phyloP scores from a whole-genome alignment of 1,140 invertebrate genomes.

The Ganaspis sp. region DNA sequence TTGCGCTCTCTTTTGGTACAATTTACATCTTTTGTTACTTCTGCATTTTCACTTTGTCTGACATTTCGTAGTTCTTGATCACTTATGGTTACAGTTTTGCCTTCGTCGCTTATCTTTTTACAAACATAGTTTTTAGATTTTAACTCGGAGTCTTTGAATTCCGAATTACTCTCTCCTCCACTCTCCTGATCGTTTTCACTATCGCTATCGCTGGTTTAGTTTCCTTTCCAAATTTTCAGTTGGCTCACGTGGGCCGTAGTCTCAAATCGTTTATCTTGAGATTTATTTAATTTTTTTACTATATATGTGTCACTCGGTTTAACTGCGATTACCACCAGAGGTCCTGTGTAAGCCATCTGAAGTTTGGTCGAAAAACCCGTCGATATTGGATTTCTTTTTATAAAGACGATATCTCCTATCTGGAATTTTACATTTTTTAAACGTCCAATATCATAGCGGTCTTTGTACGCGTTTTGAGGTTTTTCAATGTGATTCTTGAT shows the following conservation, averaged over 20 bases:
- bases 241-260: conserved; percentile 33
- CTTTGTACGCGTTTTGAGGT: conserved; percentile 38
- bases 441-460: conserved; percentile 44
- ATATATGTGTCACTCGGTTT: conserved; percentile 33
- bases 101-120: too few relatives aligned
- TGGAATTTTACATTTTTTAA: conserved; percentile 39
- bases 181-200: too few relatives aligned
- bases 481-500: neutral
- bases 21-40: too few relatives aligned
- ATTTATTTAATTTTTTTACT: conserved; percentile 40
- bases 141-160: too few relatives aligned
- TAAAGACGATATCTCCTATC: conserved; percentile 48
- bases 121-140: too few relatives aligned
- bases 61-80: too few relatives aligned
- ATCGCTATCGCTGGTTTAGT: neutral
- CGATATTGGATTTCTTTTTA: conserved; percentile 29
- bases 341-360: conserved; percentile 33
- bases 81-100: too few relatives aligned
- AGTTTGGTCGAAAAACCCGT: conserved; percentile 42
- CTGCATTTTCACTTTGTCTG: too few relatives aligned
- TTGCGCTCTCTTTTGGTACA: too few relatives aligned
- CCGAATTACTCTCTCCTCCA: too few relatives aligned
- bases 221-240: conserved; percentile 34
- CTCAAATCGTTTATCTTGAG: conserved; percentile 5
- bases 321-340: conserved; percentile 3